Evolutionary conservation across 1,140 invertebrate genomes (phyloP).

Genomic region (Tyrophagus putrescentiae): DNA sequence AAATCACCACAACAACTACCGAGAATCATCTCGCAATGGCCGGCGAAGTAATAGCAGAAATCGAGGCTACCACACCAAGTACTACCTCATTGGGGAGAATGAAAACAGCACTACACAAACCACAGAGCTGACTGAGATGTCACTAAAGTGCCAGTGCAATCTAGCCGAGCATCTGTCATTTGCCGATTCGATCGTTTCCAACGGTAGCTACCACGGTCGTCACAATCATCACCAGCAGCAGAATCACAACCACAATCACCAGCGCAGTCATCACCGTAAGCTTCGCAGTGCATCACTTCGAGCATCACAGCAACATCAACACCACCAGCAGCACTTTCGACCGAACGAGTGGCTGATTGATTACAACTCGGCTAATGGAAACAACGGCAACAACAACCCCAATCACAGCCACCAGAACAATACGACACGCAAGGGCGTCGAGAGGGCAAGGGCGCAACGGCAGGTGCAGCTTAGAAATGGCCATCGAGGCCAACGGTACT

Average conservation of each 20-base stretch:
- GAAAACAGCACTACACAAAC: no score
- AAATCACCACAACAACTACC: no score
- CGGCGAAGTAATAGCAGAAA: no score
- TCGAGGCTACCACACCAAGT: no score
- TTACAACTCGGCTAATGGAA: neutral
- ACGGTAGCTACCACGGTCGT: neutral
- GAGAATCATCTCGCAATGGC: no score
- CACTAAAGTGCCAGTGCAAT: no score
- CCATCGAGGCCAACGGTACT: no score
- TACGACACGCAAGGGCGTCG: neutral
- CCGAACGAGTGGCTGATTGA: neutral
- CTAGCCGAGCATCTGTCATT: no score
- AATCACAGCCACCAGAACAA: no score
- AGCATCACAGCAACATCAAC: neutral
- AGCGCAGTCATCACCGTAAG: neutral
- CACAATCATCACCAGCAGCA: conserved; percentile 9
- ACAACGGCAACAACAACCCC: no score
- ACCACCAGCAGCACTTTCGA: neutral
- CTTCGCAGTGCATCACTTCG: neutral
- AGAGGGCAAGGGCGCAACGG: neutral
- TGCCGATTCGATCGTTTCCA: neutral
- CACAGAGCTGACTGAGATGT: no score
- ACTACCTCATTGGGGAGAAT: no score
- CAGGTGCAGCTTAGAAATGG: neutral
- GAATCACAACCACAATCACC: neutral